These are phyloP conservation scores for Mythimna loreyi DNA, from an alignment of 2,888 invertebrate genomes.

Conservation along the genomic window DNA sequence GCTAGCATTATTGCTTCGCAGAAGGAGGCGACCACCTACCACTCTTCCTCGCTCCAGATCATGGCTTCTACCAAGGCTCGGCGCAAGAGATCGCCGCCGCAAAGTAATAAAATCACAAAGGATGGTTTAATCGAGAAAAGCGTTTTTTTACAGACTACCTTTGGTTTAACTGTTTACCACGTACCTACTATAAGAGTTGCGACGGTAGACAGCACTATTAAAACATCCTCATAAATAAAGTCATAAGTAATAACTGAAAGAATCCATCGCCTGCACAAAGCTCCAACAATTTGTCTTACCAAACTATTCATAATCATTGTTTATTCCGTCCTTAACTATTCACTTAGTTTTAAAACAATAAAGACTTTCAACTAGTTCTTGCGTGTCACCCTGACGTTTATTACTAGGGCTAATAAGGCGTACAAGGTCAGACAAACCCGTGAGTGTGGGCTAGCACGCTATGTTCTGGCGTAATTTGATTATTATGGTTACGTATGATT, in stretches of 20 bases:
- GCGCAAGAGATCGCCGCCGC: too few species aligned
- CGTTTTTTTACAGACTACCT: too few species aligned
- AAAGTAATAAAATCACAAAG: too few species aligned
- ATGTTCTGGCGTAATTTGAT: conserved; percentile 43
- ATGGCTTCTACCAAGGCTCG: too few species aligned
- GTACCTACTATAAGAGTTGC: too few species aligned
- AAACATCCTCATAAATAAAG: not conserved
- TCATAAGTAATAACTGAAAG: not conserved
- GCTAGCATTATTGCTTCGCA: too few species aligned
- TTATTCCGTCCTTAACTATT: not conserved
- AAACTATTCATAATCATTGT: conserved; percentile 21
- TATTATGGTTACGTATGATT: conserved; percentile 35
- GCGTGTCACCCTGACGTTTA: conserved; percentile 34
- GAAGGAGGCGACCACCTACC: too few species aligned
- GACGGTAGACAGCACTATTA: too few species aligned
- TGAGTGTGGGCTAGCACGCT: conserved; percentile 37
- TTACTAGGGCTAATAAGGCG: conserved; percentile 27
- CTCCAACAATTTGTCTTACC: conserved; percentile 7
- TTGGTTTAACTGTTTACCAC: too few species aligned
- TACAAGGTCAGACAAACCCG: conserved; percentile 36
- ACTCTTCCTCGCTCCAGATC: too few species aligned
- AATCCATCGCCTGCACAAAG: not conserved
- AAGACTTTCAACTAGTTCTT: conserved; percentile 42
- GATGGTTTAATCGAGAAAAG: too few species aligned
- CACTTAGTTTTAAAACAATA: conserved; percentile 23